Conservation (phyloP, 2,888 invertebrate genomes). For the Dynastes tityus region DNA sequence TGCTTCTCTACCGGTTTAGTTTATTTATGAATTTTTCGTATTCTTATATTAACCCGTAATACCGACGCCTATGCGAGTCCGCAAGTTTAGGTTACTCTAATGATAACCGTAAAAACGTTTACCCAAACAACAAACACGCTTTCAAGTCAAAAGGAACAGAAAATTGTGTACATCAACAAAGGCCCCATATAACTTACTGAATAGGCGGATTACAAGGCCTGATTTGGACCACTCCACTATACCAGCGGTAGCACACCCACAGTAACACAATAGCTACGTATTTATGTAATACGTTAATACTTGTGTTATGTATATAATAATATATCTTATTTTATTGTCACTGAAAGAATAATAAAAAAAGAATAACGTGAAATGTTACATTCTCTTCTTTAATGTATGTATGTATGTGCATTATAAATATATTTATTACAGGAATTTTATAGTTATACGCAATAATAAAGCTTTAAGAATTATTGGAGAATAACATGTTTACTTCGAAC, state of each 20-base stretch:
- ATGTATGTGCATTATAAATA: background rate
- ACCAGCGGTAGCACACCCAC: too few relatives aligned
- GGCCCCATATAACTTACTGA: conserved; percentile 59
- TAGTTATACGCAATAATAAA: background rate
- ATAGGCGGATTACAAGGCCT: conserved; percentile 55
- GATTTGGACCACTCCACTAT: conserved; percentile 53
- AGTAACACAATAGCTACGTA: conserved; percentile 14
- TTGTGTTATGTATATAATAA: background rate
- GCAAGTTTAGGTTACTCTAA: too few relatives aligned
- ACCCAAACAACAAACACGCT: conserved; percentile 61
- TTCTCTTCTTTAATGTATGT: background rate
- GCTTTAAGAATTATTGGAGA: conserved; percentile 4
- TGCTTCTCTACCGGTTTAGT: too few relatives aligned
- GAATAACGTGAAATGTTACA: background rate
- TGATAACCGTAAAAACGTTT: conserved; percentile 62
- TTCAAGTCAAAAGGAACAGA: conserved; percentile 63
- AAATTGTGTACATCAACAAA: conserved; percentile 60
- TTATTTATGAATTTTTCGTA: too few relatives aligned
- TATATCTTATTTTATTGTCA: background rate
- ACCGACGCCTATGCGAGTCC: too few relatives aligned
- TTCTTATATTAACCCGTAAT: too few relatives aligned
- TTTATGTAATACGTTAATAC: background rate
- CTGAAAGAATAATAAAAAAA: background rate
- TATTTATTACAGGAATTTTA: background rate
- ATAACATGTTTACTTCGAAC: conserved; percentile 19